Percentiles rank a stretch among this genome's conserved stretches.
These are phyloP conservation scores for Sycophaga agraensis DNA, from an alignment of 1,140 invertebrate genomes.

Conservation along the genomic window DNA sequence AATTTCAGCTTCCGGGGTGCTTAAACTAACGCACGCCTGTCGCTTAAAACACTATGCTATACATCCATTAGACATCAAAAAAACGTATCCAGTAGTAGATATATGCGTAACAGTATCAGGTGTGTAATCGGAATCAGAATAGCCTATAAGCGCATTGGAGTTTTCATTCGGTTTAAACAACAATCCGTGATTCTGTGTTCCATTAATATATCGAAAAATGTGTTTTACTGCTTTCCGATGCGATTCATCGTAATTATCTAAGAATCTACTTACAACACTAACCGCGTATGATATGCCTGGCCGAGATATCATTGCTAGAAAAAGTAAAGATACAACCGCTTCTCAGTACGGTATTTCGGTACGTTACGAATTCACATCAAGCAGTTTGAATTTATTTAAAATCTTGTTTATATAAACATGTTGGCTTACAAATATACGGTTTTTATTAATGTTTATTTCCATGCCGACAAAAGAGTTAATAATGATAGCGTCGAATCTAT, in stretches of 20 bases:
- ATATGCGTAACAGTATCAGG: slow-evolving; percentile 26
- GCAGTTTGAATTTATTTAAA: slow-evolving; percentile 24
- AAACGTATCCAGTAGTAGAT: slow-evolving; percentile 31
- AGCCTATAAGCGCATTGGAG: neutral
- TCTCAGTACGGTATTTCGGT: slow-evolving; percentile 39
- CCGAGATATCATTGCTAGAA: slow-evolving; percentile 43
- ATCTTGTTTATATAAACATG: slow-evolving; percentile 23
- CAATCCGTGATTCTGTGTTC: slow-evolving; percentile 40
- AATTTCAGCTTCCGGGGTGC: slow-evolving; percentile 50
- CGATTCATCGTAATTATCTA: slow-evolving; percentile 32
- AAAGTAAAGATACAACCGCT: slow-evolving; percentile 47
- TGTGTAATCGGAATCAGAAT: slow-evolving; percentile 34
- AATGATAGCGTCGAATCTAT: too few relatives aligned
- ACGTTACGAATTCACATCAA: slow-evolving; percentile 19
- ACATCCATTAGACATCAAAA: slow-evolving; percentile 24
- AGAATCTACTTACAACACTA: slow-evolving; percentile 40
- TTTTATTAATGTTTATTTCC: slow-evolving; percentile 40
- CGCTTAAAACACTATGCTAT: slow-evolving; percentile 41
- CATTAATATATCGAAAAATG: slow-evolving; percentile 49
- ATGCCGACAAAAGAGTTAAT: slow-evolving; percentile 41
- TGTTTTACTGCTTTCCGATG: slow-evolving; percentile 48
- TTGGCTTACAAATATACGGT: too few relatives aligned
- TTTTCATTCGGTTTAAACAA: slow-evolving; percentile 25
- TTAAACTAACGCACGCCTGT: slow-evolving; percentile 35
- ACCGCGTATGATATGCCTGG: slow-evolving; percentile 52